A percentile compares a stretch with the other conserved stretches of the same genome.
Conservation (phyloP, 2,888 invertebrate genomes). For the Erannis defoliaria region DNA sequence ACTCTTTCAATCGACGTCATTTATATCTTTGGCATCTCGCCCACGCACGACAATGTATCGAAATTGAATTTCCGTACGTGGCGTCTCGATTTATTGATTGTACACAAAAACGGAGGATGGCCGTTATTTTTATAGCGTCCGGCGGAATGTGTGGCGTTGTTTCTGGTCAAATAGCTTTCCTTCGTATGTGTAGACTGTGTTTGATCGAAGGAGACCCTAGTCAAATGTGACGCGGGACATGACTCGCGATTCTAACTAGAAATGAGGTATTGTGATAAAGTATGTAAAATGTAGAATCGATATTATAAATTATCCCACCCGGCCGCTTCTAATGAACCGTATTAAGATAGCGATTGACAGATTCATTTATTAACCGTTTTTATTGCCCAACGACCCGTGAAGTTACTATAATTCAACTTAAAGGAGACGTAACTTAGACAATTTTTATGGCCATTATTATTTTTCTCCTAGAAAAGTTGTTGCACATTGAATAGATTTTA, state of each 20-base stretch:
- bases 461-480: slow-evolving; percentile 14
- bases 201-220: slow-evolving; percentile 46
- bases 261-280: slow-evolving; percentile 51
- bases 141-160: slow-evolving; percentile 48
- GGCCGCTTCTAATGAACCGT: slow-evolving; percentile 54
- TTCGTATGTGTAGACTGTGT: slow-evolving; percentile 35
- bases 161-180: slow-evolving; percentile 47
- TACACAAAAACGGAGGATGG: slow-evolving; percentile 55
- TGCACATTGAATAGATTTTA: slow-evolving; percentile 36
- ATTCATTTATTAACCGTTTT: slow-evolving; percentile 46
- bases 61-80: slow-evolving; percentile 69
- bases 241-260: slow-evolving; percentile 54
- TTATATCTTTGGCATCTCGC: slow-evolving; percentile 65
- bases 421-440: slow-evolving; percentile 5
- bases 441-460: slow-evolving; percentile 14
- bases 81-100: slow-evolving; percentile 64
- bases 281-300: slow-evolving; percentile 43
- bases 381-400: slow-evolving; percentile 31
- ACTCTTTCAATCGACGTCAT: slow-evolving; percentile 60
- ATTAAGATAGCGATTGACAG: slow-evolving; percentile 62
- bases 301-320: slow-evolving; percentile 48
- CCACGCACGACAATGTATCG: slow-evolving; percentile 63
- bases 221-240: slow-evolving; percentile 56
- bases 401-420: slow-evolving; percentile 26
- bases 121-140: slow-evolving; percentile 60